Percentiles rank a stretch among this genome's conserved stretches.
phyloP scores from a whole-genome alignment of 2,797 vertebrate genomes.

The Poecilia velifera region DNA sequence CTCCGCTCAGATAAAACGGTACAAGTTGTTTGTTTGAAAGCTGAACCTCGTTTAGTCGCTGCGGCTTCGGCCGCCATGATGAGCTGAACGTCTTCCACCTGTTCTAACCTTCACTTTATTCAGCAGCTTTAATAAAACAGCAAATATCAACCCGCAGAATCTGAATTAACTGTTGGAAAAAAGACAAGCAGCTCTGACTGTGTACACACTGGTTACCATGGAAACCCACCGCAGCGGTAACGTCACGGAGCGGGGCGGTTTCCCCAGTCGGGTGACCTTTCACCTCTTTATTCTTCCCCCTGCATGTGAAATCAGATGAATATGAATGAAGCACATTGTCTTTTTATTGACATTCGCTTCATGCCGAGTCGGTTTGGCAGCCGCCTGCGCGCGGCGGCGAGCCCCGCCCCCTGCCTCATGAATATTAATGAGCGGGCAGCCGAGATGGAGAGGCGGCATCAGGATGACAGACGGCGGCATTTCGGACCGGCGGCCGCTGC shows the following conservation, averaged over 20 bases:
- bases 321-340: conserved; percentile 41
- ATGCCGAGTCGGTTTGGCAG: neutral
- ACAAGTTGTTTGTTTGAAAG: neutral
- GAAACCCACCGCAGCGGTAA: conserved; percentile 6
- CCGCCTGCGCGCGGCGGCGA: conserved; percentile 12
- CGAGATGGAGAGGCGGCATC: conserved; percentile 9
- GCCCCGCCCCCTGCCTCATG: conserved; percentile 49
- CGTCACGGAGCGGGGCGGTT: neutral
- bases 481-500: conserved; percentile 15
- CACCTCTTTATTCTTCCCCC: neutral
- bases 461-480: conserved; percentile 27
- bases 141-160: neutral
- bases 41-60: neutral
- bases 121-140: conserved; percentile 10
- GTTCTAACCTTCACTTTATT: neutral
- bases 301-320: conserved; percentile 35
- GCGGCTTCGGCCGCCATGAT: neutral
- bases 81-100: neutral
- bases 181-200: neutral
- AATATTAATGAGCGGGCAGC: conserved; percentile 58
- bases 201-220: conserved; percentile 6
- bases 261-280: conserved; percentile 15
- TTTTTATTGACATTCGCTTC: conserved; percentile 47
- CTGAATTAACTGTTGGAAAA: neutral
- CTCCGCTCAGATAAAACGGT: neutral